Base-by-base conservation (phyloP, 2,113 vertebrate genomes). In the Lethenteron reissneri region DNA sequence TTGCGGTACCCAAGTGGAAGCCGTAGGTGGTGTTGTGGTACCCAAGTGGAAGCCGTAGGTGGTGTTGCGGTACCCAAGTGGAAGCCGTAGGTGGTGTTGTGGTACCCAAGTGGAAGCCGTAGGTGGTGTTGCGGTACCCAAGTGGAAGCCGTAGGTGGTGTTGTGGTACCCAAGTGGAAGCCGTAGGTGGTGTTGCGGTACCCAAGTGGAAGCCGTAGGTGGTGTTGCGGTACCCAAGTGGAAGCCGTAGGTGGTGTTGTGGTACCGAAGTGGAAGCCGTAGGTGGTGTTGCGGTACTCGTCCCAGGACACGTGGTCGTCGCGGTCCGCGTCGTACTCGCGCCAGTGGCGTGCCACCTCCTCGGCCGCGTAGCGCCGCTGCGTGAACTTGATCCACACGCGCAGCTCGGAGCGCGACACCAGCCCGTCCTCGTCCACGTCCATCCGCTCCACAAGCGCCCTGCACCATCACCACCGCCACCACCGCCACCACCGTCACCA, bases 201-300 rank as follows among this genome's bases (percentile, higher is more conserved):
- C 4, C 1, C 1, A 68, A 3, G 62, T 68, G 62, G 62, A 9
- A 19, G 19, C 21, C 21, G 19, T 15, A 68, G 62, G 3, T 7
- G 19, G 62, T 68, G 15, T 68, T 15, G 19, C 62, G 4, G 62
- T 9, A 68, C 62, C 19, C 3, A 19, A 68, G 62, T 19, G 15
- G 62, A 7, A 68, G 19, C 62, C 5, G 15, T 9, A 19, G 15
- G 15, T 19, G 19, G 19, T 15, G 19, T n/a, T 9, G 19, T 3
- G 15, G 15, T 81, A 91, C 88, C 85, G 58, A 81, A 77, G 13
- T 88, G 87, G 77, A 78, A 86, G 59, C 89, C 88, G 2, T 91
- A 92, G 71, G 87, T 90, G 75, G 84, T 83, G 75, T 87, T 90
- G 74, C 87, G 88, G 76, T 90, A 87, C 76, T 92, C 89, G 25